Evolutionary conservation across 2,888 invertebrate genomes (phyloP), one percentile per base, ranked within the genome.

Genomic region (Anticlea derivata): DNA sequence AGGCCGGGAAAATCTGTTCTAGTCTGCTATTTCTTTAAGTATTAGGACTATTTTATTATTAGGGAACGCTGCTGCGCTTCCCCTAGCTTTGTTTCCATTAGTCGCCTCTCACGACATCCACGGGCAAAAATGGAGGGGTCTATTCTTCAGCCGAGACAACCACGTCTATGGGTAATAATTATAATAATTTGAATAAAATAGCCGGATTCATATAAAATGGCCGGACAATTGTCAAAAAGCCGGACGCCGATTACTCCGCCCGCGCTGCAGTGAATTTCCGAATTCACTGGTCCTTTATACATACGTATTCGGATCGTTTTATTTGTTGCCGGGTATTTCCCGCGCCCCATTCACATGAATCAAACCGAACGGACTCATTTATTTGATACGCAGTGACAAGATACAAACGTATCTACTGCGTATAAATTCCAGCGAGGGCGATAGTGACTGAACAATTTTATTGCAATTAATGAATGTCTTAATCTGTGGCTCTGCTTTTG

Each of bases 341-440:
- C 76, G 78, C 72, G 80, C 86, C 86, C 86, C 79, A 80, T 86
- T 80, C 85, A 73, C 82, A 87, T 88, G 86, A 86, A 87, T 88
- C 87, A 88, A 88, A 86, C 80, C 74, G 83, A 72, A 70, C 85
- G 83, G 73, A 80, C 83, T 87, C 86, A 87, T 88, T 88, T 87
- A 85, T 88, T 87, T 84, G 85, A 81, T 85, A 79, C 80, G 74
- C 70, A 73, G 72, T 69, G 73, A 72, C 75, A 75, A 78, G 79
- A 78, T 79, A 78, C 76, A 74, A 69, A 69, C 72, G 68, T 68
- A 70, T 63, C 66, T 60, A 68, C 72, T 30, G 34, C 44, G 43
- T 68, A 72, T 73, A 69, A 70, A 72, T 73, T 68, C 60, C 43
- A 33, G 37, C 24, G 66, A 39, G 52, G 48, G 40, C 26, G 50